phyloP scores from a whole-genome alignment of 2,113 vertebrate species.

The Podilymbus podiceps region DNA sequence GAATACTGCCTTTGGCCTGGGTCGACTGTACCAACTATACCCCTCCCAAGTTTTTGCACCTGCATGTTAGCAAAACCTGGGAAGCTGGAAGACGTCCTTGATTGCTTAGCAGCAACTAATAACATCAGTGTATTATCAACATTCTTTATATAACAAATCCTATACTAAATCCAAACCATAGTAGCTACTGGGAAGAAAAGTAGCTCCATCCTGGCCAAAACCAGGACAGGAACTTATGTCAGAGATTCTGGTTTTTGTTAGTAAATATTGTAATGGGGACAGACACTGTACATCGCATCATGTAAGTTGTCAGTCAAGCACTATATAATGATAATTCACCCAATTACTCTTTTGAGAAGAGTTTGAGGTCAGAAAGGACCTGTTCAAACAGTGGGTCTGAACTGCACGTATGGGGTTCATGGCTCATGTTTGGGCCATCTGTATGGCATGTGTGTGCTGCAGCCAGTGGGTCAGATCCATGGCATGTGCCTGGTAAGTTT shows the following conservation, averaged over 20 bases:
- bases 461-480: not conserved
- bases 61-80: too few species aligned
- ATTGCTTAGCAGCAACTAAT: too few species aligned
- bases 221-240: not conserved
- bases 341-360: not conserved
- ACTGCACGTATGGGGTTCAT: accelerated
- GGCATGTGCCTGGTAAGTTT: not conserved
- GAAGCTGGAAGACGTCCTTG: too few species aligned
- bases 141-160: too few species aligned
- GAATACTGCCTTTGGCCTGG: too few species aligned
- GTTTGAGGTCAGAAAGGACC: not conserved
- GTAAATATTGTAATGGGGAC: not conserved
- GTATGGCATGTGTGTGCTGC: not conserved
- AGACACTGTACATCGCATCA: not conserved
- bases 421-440: accelerated
- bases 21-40: too few species aligned
- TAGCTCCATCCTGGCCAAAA: too few species aligned
- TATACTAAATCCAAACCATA: too few species aligned
- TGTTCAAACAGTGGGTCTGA: not conserved
- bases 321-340: not conserved
- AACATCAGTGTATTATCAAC: too few species aligned
- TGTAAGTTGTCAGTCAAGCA: not conserved
- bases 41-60: too few species aligned
- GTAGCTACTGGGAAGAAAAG: too few species aligned
- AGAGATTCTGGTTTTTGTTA: not conserved